Percentiles rank a stretch among this genome's conserved stretches.
phyloP scores from a whole-genome alignment of 2,888 invertebrate genomes.

The Cerastis rubricosa region DNA sequence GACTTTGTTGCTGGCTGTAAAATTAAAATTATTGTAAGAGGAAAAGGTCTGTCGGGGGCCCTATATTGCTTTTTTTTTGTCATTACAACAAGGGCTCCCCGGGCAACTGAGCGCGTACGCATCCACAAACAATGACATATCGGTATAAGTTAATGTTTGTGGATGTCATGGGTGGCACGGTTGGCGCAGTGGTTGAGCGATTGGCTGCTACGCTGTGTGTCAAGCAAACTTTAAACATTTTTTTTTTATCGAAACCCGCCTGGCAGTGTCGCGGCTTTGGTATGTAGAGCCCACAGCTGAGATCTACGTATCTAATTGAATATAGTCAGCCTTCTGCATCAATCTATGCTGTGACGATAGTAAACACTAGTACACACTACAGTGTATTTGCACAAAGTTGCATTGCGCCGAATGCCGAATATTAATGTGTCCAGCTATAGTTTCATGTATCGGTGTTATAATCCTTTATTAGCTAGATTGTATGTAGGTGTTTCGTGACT shows the following conservation, averaged over 20 bases:
- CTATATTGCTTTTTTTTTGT: not conserved
- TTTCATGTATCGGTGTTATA: slow-evolving; percentile 45
- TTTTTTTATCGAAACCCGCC: not conserved
- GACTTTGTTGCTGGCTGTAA: not conserved
- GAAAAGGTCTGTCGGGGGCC: not conserved
- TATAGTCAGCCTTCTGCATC: not conserved
- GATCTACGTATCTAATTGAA: not conserved
- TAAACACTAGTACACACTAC: slow-evolving; percentile 78
- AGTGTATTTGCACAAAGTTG: slow-evolving; percentile 77
- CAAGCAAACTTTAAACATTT: too few relatives aligned
- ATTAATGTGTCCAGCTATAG: slow-evolving; percentile 72
- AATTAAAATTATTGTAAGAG: not conserved
- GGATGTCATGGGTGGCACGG: too few relatives aligned
- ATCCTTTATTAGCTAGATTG: slow-evolving; percentile 31
- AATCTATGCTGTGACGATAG: slow-evolving; percentile 27
- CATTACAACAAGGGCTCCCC: not conserved
- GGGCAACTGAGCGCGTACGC: not conserved
- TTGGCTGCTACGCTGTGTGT: too few relatives aligned
- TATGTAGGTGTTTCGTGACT: slow-evolving; percentile 2
- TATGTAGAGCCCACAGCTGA: not conserved
- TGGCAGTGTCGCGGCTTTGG: not conserved
- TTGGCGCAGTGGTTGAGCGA: too few relatives aligned
- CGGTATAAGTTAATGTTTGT: too few relatives aligned
- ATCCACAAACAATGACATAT: too few relatives aligned
- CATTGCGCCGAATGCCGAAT: slow-evolving; percentile 73